Conservation (phyloP, 2,797 vertebrate genomes). For the Numenius phaeopus region DNA sequence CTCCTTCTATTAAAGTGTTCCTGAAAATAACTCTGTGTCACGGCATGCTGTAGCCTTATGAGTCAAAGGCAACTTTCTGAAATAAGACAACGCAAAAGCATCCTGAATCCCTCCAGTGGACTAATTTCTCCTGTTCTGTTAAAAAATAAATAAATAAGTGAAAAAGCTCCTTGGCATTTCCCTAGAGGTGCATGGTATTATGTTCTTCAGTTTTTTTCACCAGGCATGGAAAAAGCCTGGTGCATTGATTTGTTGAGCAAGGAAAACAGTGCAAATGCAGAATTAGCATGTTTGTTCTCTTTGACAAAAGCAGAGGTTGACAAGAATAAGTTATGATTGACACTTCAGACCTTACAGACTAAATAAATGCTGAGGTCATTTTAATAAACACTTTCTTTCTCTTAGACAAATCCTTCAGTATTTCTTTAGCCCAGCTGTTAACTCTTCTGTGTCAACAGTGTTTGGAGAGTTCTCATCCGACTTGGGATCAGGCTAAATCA, state of each 20-base stretch:
- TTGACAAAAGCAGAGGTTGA: not conserved
- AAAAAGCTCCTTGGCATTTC: not conserved
- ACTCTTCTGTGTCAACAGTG: not conserved
- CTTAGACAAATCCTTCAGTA: not conserved
- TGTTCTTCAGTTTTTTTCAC: not conserved
- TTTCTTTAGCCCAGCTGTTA: not conserved
- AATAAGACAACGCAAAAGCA: not conserved
- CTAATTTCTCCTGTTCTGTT: not conserved
- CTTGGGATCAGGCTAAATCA: not conserved
- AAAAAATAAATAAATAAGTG: not conserved
- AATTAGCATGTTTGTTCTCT: not conserved
- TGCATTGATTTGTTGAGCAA: not conserved
- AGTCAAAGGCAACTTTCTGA: not conserved
- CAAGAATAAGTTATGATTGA: not conserved
- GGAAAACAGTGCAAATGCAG: not conserved
- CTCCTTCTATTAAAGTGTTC: not conserved
- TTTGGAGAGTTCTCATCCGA: not conserved
- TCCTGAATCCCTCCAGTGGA: not conserved
- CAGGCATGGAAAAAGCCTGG: not conserved
- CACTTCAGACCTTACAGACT: not conserved
- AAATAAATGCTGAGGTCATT: not conserved
- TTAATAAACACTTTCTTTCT: not conserved
- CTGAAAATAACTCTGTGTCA: not conserved
- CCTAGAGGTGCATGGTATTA: rapidly evolving
- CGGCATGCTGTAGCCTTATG: too few species aligned